A percentile compares a stretch with the other conserved stretches of the same genome.
Evolutionary conservation across 35 echinoderm and acorn worm genomes (phyloP).

Genomic region (Patiria miniata): DNA sequence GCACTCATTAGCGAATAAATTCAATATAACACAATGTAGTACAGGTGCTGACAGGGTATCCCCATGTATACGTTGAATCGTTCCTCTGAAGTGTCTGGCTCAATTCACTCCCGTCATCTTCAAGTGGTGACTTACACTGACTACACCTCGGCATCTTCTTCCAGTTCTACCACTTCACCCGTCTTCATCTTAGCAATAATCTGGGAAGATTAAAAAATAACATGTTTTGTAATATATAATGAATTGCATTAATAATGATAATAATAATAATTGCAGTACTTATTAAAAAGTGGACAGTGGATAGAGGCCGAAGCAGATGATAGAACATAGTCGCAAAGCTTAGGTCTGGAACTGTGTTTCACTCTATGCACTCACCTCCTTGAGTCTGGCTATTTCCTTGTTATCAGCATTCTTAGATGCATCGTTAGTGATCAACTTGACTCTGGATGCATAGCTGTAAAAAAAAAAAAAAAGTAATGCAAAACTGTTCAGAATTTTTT

Average conservation of each 20-base stretch:
- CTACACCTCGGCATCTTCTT: conserved; percentile 23
- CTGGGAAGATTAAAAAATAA: conserved; percentile 34
- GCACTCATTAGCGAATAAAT: too few species aligned
- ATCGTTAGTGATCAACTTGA: conserved; percentile 96
- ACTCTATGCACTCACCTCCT: conserved; percentile 71
- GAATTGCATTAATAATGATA: too few species aligned
- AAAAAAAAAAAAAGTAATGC: not conserved
- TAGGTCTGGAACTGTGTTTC: not conserved
- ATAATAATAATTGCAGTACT: too few species aligned
- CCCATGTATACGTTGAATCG: too few species aligned
- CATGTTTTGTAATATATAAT: not conserved
- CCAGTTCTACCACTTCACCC: conserved; percentile 73
- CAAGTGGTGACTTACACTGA: too few species aligned
- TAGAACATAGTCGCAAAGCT: too few species aligned
- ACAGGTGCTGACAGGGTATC: too few species aligned
- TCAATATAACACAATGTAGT: too few species aligned
- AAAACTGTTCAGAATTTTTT: not conserved
- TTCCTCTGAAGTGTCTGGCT: too few species aligned
- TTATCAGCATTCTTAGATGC: conserved; percentile 96
- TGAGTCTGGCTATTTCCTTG: conserved; percentile 95
- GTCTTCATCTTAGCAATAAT: conserved; percentile 84
- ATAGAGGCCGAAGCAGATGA: too few species aligned
- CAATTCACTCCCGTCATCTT: too few species aligned
- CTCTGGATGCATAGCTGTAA: conserved; percentile 89
- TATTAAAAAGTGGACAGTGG: too few species aligned